These are phyloP conservation scores for Cosmia trapezina DNA, from an alignment of 2,888 invertebrate species.

Conservation along the genomic window DNA sequence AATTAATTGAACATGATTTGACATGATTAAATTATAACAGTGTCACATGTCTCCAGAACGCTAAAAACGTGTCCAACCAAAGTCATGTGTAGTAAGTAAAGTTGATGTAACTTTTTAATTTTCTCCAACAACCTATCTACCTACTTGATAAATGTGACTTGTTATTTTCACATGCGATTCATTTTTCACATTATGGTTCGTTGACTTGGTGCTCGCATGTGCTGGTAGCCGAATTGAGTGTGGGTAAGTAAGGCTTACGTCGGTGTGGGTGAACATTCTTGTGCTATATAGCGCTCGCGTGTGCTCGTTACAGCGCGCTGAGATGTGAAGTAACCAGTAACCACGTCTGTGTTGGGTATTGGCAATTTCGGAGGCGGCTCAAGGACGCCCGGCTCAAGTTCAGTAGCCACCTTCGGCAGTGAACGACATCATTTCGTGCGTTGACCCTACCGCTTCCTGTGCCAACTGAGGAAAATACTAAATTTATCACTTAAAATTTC, in stretches of 20 bases:
- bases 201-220: slow-evolving; percentile 74
- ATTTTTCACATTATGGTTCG: slow-evolving; percentile 75
- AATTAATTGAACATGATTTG: slow-evolving; percentile 22
- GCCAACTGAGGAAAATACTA: slow-evolving; percentile 79
- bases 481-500: slow-evolving; percentile 77
- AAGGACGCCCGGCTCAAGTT: slow-evolving; percentile 88
- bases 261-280: slow-evolving; percentile 76
- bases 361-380: slow-evolving; percentile 84
- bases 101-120: slow-evolving; percentile 37
- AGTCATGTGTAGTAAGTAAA: slow-evolving; percentile 7
- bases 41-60: slow-evolving; percentile 35
- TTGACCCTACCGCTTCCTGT: slow-evolving; percentile 88
- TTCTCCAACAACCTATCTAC: slow-evolving; percentile 9
- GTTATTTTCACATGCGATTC: slow-evolving; percentile 60
- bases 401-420: slow-evolving; percentile 87
- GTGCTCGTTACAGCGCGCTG: slow-evolving; percentile 70
- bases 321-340: slow-evolving; percentile 67
- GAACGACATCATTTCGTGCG: slow-evolving; percentile 88
- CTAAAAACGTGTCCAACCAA: slow-evolving; percentile 37
- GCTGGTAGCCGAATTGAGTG: slow-evolving; percentile 67
- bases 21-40: slow-evolving; percentile 43
- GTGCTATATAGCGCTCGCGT: slow-evolving; percentile 68
- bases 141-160: slow-evolving; percentile 39
- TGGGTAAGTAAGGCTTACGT: slow-evolving; percentile 45
- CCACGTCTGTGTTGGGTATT: slow-evolving; percentile 77